A percentile compares a stretch with the other conserved stretches of the same genome.
Conservation (phyloP, 2,797 vertebrate genomes). For the Centropyge bicolor region DNA sequence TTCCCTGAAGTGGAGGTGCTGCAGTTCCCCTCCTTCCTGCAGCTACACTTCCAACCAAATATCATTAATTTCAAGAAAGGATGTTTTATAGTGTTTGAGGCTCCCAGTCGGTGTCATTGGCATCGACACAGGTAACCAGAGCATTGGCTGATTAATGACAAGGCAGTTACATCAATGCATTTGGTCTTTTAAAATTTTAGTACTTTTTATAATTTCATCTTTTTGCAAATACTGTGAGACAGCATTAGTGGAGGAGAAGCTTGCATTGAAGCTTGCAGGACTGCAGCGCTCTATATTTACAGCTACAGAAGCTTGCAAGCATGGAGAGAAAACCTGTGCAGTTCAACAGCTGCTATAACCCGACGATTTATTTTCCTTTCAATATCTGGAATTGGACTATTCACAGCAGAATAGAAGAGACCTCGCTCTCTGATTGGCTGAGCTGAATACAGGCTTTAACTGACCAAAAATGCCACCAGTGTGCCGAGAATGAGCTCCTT, state of each 20-base stretch:
- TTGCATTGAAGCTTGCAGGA: not conserved
- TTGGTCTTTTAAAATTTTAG: too few species aligned
- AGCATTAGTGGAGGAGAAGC: not conserved
- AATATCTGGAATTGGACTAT: constrained; percentile 18
- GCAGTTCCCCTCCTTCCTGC: not conserved
- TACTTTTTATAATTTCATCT: too few species aligned
- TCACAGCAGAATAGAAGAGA: not conserved
- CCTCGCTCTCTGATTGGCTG: constrained; percentile 1
- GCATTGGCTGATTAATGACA: not conserved
- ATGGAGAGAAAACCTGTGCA: not conserved
- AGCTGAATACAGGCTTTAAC: constrained; percentile 2
- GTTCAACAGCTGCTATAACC: not conserved
- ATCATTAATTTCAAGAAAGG: constrained; percentile 3
- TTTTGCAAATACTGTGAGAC: not conserved
- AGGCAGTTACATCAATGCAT: not conserved
- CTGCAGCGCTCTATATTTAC: not conserved
- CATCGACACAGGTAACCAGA: too few species aligned
- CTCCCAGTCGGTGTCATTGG: not conserved
- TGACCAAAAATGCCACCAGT: constrained; percentile 1
- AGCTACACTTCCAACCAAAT: not conserved
- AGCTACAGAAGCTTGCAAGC: not conserved
- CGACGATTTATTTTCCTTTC: not conserved
- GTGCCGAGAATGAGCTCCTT: not conserved
- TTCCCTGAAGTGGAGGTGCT: too few species aligned
- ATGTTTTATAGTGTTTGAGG: not conserved